Evolutionary conservation across 2,888 invertebrate species (phyloP).

Genomic region (Heliconius hortense): DNA sequence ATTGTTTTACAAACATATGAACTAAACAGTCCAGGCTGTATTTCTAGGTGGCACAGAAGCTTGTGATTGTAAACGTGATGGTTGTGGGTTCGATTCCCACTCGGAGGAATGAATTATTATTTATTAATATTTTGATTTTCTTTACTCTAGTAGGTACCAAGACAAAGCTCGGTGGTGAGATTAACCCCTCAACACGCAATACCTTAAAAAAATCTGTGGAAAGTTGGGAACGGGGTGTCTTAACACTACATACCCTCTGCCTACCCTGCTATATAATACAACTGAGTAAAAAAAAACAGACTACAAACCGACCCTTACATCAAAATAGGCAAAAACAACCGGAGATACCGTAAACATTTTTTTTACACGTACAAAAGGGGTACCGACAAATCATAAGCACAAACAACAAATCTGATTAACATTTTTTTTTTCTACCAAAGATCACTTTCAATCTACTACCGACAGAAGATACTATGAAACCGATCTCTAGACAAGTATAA

Average conservation of each 20-base stretch:
- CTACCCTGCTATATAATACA: too few relatives aligned
- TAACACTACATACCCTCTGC: too few relatives aligned
- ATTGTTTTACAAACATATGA: background rate
- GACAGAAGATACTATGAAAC: slow-evolving; percentile 44
- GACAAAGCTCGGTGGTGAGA: too few relatives aligned
- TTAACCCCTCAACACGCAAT: too few relatives aligned
- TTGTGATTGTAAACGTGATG: too few relatives aligned
- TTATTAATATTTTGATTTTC: too few relatives aligned
- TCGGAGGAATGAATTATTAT: too few relatives aligned
- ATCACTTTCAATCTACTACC: slow-evolving; percentile 41
- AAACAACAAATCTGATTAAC: slow-evolving; percentile 38
- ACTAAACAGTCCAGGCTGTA: background rate
- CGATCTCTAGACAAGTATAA: slow-evolving; percentile 42
- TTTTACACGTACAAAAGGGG: slow-evolving; percentile 20
- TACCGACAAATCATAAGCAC: slow-evolving; percentile 33
- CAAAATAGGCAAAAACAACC: background rate
- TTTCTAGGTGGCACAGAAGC: too few relatives aligned
- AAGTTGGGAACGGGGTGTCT: too few relatives aligned
- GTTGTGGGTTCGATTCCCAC: too few relatives aligned
- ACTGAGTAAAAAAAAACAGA: background rate
- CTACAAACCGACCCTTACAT: background rate
- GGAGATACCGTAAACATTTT: background rate
- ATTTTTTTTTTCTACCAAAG: slow-evolving; percentile 17
- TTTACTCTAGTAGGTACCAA: too few relatives aligned
- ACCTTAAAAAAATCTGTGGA: too few relatives aligned